Conservation (phyloP, 2,888 invertebrate species). For the Drosophila mimetica region DNA sequence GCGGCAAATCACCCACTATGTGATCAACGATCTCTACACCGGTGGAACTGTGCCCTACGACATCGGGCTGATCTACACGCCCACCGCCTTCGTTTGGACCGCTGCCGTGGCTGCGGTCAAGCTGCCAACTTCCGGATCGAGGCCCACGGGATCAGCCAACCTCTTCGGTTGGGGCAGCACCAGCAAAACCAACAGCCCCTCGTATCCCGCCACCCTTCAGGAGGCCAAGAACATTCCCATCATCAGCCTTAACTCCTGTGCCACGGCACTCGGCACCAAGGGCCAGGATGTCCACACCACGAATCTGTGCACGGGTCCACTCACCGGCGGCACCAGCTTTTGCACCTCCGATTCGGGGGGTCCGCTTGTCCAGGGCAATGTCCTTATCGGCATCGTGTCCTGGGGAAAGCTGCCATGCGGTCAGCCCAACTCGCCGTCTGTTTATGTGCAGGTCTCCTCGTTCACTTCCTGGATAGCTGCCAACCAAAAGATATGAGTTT, state of each 20-base stretch:
- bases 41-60: slow-evolving; percentile 82
- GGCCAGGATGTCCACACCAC: slow-evolving; percentile 72
- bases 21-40: slow-evolving; percentile 75
- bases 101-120: slow-evolving; percentile 72
- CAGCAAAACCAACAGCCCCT: slow-evolving; percentile 66
- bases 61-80: slow-evolving; percentile 80
- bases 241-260: slow-evolving; percentile 67
- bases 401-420: slow-evolving; percentile 85
- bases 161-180: slow-evolving; percentile 83
- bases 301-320: slow-evolving; percentile 81
- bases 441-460: slow-evolving; percentile 84
- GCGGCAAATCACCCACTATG: slow-evolving; percentile 69
- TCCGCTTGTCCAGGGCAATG: slow-evolving; percentile 74
- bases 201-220: slow-evolving; percentile 74
- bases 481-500: slow-evolving; percentile 53
- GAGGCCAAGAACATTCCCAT: slow-evolving; percentile 74
- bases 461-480: slow-evolving; percentile 82
- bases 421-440: slow-evolving; percentile 83
- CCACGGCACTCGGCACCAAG: slow-evolving; percentile 67
- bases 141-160: slow-evolving; percentile 70
- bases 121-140: slow-evolving; percentile 62
- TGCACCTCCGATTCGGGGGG: slow-evolving; percentile 83
- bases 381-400: slow-evolving; percentile 85
- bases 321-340: slow-evolving; percentile 78
- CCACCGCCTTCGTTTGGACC: slow-evolving; percentile 74